Base-by-base conservation (phyloP, 2,113 vertebrate genomes). In the Girardinichthys multiradiatus region DNA sequence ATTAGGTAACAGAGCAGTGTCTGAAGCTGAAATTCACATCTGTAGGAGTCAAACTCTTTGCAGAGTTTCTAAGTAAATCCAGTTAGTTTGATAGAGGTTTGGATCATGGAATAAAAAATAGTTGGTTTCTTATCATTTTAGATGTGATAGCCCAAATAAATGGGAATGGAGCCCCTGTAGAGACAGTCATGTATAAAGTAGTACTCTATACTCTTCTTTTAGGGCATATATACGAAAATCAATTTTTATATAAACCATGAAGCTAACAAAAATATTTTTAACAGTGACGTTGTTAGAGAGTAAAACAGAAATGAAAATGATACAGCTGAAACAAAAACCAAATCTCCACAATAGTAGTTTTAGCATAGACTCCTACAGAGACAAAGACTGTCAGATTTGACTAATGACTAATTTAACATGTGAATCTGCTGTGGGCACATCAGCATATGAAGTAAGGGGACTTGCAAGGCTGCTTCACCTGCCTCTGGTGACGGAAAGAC, bases 401-500 rank as follows among this genome's bases (percentile, higher is more conserved):
- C n/a, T 68, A 64, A 78, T 66, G 71, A 83, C 83, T 73, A n/a
- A 82, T 90, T 87, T 79, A 69, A 72, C 68, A 37, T 54, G 70
- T 64, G 76, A 57, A 70, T 76, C 72, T 72, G 74, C 74, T 66
- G 45, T 70, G 35, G 35, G 10, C 35, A 35, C 35, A 35, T 35
- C 10, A 10, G 35, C 35, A 35, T 35, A 35, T 7, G 35, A 35
- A 35, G n/a, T n/a, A n/a, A n/a, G n/a, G n/a, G n/a, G n/a, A 35
- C 35, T 35, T 35, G 5, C 10, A 35, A 35, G 6, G 35, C 10
- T 35, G 6, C 35, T 35, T 7, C 35, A 5, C 5, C 5, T 10
- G 6, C 35, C 10, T 35, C 35, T 35, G 35, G 35, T 35, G 6
- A 35, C 35, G 5, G 35, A 35, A 35, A 35, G 35, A 35, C 35